A percentile compares a stretch with the other conserved stretches of the same genome.
Conservation (phyloP, 2,888 invertebrate genomes). For the Macropis europaea region DNA sequence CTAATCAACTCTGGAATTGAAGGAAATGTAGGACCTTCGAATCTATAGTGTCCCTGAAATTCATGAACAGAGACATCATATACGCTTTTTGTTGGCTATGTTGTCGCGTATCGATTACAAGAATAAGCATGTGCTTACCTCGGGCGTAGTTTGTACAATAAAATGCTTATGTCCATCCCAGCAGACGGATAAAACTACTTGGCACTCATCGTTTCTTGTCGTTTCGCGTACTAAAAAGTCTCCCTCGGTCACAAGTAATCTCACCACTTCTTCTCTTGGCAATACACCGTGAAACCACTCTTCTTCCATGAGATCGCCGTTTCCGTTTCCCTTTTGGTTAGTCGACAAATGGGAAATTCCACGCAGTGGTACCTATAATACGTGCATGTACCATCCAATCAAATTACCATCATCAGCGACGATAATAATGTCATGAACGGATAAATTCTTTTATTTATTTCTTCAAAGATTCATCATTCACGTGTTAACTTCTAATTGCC, state of each 20-base stretch:
- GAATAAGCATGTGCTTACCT: constrained; percentile 82
- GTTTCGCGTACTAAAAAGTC: constrained; percentile 97
- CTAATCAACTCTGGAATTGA: constrained; percentile 95
- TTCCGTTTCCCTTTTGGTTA: constrained; percentile 79
- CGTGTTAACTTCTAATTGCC: constrained; percentile 3
- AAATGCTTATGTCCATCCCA: constrained; percentile 99
- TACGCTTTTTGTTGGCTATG: background rate
- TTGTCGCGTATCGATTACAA: background rate
- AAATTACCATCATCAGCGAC: background rate
- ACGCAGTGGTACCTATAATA: constrained; percentile 70
- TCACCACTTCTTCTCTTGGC: constrained; percentile 96
- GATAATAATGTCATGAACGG: background rate
- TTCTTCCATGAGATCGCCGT: constrained; percentile 91
- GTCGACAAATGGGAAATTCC: constrained; percentile 69
- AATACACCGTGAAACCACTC: constrained; percentile 99
- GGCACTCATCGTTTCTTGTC: constrained; percentile 93
- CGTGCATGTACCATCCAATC: background rate
- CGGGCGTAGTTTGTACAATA: constrained; percentile 96
- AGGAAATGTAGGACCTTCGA: constrained; percentile 96
- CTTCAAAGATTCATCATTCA: background rate
- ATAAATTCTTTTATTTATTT: background rate
- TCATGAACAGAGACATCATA: background rate
- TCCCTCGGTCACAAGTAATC: constrained; percentile 94
- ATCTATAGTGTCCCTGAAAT: constrained; percentile 92
- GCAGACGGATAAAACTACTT: constrained; percentile 95